These are phyloP conservation scores for Gymnothorax javanicus DNA, from an alignment of 2,797 vertebrate species.

Conservation along the genomic window DNA sequence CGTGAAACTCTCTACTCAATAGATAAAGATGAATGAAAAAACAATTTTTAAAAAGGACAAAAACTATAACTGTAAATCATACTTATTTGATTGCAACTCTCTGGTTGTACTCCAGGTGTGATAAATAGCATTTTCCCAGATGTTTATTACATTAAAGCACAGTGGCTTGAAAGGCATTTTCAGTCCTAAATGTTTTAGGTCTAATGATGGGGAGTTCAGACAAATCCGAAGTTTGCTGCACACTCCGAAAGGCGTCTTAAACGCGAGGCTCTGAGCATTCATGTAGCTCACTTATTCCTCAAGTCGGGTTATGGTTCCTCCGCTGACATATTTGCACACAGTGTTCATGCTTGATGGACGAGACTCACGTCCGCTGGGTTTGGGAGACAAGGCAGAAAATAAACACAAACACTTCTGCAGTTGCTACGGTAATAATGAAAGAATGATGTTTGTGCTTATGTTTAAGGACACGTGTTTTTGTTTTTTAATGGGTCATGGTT, in stretches of 20 bases:
- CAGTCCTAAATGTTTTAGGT: background rate
- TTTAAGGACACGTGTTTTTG: constrained; percentile 4
- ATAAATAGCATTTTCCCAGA: too few relatives aligned
- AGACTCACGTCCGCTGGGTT: background rate
- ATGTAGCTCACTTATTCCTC: background rate
- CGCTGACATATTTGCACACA: background rate
- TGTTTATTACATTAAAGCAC: too few relatives aligned
- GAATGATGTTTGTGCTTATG: background rate
- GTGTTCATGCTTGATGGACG: background rate
- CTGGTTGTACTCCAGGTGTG: background rate
- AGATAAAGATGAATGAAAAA: background rate
- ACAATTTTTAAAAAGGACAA: background rate
- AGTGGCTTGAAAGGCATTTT: background rate
- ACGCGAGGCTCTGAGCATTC: background rate
- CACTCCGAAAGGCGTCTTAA: background rate
- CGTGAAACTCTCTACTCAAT: constrained; percentile 14
- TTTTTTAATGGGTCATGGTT: background rate
- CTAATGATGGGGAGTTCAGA: background rate
- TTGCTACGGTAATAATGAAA: constrained; percentile 27
- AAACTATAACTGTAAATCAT: constrained; percentile 6
- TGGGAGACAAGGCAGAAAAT: constrained; percentile 15
- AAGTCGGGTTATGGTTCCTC: background rate
- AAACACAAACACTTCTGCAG: constrained; percentile 24
- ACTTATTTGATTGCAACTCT: constrained; percentile 1
- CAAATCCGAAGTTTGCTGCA: background rate